These are phyloP conservation scores for Chelon labrosus DNA, from an alignment of 2,797 vertebrate genomes.

Conservation along the genomic window DNA sequence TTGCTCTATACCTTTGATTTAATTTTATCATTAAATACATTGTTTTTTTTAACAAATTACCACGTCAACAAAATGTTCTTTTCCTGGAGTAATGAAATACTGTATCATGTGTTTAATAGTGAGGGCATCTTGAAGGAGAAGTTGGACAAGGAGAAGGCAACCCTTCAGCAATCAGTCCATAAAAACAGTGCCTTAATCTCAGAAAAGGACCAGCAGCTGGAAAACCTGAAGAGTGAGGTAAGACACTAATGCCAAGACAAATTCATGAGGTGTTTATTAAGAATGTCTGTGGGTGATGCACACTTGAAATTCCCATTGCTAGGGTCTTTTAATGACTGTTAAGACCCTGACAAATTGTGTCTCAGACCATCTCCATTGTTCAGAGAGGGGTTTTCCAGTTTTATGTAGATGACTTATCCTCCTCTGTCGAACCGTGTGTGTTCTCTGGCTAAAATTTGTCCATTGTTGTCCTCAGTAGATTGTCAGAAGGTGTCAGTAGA, in stretches of 20 bases:
- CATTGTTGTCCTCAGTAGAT: too few relatives aligned
- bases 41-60: not conserved
- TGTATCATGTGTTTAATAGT: conserved; percentile 78
- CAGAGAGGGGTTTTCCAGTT: too few relatives aligned
- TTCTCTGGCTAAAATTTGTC: too few relatives aligned
- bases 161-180: conserved; percentile 89
- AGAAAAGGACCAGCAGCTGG: conserved; percentile 91
- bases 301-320: too few relatives aligned
- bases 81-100: not conserved
- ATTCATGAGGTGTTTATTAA: too few relatives aligned
- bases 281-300: not conserved
- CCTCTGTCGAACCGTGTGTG: too few relatives aligned
- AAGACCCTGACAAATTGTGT: too few relatives aligned
- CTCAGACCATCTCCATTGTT: too few relatives aligned
- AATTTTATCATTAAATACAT: not conserved
- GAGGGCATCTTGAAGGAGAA: conserved; percentile 90
- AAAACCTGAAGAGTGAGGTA: conserved; percentile 91
- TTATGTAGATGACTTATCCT: too few relatives aligned
- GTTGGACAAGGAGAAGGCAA: conserved; percentile 89
- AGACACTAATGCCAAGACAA: conserved; percentile 5
- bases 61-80: not conserved
- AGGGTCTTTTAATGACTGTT: too few relatives aligned
- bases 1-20: not conserved
- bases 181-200: conserved; percentile 94
- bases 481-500: too few relatives aligned